phyloP scores from a whole-genome alignment of 1,140 invertebrate species.

The Harpegnathos saltator region DNA sequence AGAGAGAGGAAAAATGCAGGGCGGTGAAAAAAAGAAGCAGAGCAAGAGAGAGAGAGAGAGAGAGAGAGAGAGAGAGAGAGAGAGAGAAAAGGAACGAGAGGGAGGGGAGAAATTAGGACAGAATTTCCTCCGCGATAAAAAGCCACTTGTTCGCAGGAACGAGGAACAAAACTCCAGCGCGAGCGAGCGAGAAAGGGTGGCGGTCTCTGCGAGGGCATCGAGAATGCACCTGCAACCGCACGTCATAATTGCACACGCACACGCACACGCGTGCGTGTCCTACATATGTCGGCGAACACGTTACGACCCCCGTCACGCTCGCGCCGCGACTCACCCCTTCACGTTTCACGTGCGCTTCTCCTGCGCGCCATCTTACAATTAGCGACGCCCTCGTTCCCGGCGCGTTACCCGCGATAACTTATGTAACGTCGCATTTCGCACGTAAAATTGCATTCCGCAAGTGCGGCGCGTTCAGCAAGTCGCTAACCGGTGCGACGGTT shows the following conservation, averaged over 20 bases:
- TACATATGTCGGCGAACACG: neutral
- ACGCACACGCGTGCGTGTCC: conserved; percentile 44
- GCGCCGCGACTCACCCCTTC: neutral
- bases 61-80: no score
- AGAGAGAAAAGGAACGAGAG: no score
- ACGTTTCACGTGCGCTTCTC: conserved; percentile 25
- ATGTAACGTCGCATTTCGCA: conserved; percentile 61
- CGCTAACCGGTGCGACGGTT: conserved; percentile 18
- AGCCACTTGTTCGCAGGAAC: no score
- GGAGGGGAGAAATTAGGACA: no score
- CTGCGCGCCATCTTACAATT: conserved; percentile 48
- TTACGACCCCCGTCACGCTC: neutral
- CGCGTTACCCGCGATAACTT: conserved; percentile 57
- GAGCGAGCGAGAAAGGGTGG: no score
- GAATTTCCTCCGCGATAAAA: no score
- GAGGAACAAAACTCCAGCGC: no score
- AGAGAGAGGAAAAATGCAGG: no score
- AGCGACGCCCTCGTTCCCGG: conserved; percentile 40
- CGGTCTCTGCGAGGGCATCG: neutral
- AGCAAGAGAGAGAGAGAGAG: no score
- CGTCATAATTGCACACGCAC: conserved; percentile 72
- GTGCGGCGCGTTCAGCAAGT: conserved; percentile 33
- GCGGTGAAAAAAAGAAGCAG: no score
- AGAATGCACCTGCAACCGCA: conserved; percentile 55
- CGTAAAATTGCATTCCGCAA: conserved; percentile 51